Conservation (phyloP, 2,888 invertebrate species). For the Napeogenes inachia region DNA sequence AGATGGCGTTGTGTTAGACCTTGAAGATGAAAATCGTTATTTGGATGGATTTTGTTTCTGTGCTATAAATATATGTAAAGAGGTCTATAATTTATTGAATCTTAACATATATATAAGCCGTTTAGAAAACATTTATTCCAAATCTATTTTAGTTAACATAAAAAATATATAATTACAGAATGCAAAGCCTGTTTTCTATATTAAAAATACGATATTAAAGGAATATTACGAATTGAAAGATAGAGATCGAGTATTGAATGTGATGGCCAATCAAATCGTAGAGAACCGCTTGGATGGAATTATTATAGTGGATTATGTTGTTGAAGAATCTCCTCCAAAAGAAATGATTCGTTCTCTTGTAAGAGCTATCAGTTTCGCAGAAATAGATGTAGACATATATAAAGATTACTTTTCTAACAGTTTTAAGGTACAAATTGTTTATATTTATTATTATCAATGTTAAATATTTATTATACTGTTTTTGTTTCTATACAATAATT, state of each 20-base stretch:
- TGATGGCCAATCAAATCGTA: conserved; percentile 31
- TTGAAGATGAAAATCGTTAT: conserved; percentile 20
- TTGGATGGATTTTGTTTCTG: conserved; percentile 22
- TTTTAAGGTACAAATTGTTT: conserved; percentile 27
- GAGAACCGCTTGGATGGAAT: conserved; percentile 34
- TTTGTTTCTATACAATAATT: too few relatives aligned
- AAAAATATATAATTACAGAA: conserved; percentile 32
- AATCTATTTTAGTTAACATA: not conserved
- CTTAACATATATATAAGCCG: too few relatives aligned
- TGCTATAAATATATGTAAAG: conserved; percentile 29
- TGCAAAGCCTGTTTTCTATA: conserved; percentile 36
- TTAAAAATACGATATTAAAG: conserved; percentile 28
- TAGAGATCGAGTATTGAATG: conserved; percentile 31
- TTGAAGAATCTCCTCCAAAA: conserved; percentile 22
- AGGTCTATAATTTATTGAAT: conserved; percentile 24
- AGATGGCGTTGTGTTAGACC: conserved; percentile 41
- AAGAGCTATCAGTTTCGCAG: conserved; percentile 33
- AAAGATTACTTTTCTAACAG: conserved; percentile 33
- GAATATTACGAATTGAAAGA: conserved; percentile 28
- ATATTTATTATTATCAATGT: not conserved
- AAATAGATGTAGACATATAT: conserved; percentile 23
- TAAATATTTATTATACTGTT: too few relatives aligned
- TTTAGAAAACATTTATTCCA: not conserved
- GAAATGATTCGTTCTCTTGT: conserved; percentile 33
- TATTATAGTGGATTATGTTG: conserved; percentile 25